These are phyloP conservation scores for Babylonia areolata DNA, from an alignment of 1,140 invertebrate species.

Conservation along the genomic window DNA sequence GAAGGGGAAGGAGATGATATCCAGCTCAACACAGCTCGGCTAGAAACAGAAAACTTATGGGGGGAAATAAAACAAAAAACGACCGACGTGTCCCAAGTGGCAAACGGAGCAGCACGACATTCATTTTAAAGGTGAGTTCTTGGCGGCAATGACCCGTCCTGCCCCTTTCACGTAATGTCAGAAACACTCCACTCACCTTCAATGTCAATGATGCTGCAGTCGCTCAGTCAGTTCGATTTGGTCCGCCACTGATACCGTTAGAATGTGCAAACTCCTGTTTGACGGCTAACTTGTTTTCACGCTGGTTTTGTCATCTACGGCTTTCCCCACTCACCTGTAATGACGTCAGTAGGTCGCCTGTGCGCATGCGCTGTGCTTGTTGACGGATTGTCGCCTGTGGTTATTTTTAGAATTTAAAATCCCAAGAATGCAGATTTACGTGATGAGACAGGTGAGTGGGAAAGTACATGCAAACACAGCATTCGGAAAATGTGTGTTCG, in stretches of 20 bases:
- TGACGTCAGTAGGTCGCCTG: slow-evolving; percentile 19
- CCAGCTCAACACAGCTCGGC: too few species aligned
- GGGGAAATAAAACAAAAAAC: too few species aligned
- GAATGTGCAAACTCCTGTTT: background rate
- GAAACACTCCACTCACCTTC: background rate
- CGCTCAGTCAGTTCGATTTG: background rate
- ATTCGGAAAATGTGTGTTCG: too few species aligned
- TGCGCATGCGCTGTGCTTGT: slow-evolving; percentile 11
- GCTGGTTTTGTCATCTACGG: background rate
- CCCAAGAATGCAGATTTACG: background rate
- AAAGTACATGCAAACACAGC: too few species aligned
- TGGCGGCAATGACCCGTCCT: too few species aligned
- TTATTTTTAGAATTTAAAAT: background rate
- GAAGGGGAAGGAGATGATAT: too few species aligned
- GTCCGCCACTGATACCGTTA: background rate
- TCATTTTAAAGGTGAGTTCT: background rate
- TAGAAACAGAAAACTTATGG: too few species aligned
- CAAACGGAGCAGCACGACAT: too few species aligned
- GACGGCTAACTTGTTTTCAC: background rate
- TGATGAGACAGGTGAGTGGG: background rate
- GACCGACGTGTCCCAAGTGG: too few species aligned
- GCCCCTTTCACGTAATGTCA: too few species aligned
- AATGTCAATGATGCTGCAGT: background rate
- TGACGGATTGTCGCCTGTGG: background rate
- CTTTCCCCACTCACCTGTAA: slow-evolving; percentile 28